A percentile compares a stretch with the other conserved stretches of the same genome.
These are phyloP conservation scores for Pygoscelis adeliae DNA, from an alignment of 2,113 vertebrate genomes.

Conservation along the genomic window DNA sequence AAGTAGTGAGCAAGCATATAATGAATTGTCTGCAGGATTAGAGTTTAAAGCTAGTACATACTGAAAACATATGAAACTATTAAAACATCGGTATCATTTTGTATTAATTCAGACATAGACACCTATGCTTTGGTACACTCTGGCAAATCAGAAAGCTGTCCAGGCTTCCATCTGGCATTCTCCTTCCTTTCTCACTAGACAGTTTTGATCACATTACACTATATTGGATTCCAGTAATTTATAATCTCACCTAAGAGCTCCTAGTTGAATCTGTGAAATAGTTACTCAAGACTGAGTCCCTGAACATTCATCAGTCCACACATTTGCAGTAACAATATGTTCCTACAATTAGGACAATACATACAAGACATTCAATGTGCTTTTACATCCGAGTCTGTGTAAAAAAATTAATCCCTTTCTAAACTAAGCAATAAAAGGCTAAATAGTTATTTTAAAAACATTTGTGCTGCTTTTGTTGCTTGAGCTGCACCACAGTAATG, in stretches of 20 bases:
- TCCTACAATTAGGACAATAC: neutral
- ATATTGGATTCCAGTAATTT: neutral
- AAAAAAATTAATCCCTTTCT: neutral
- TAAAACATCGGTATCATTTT: neutral
- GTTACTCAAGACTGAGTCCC: neutral
- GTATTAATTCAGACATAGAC: neutral
- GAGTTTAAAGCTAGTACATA: neutral
- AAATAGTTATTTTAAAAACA: neutral
- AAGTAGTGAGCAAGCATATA: neutral
- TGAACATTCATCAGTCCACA: neutral
- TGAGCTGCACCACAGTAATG: neutral
- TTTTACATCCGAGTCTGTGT: neutral
- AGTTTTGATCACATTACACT: neutral
- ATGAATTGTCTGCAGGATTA: neutral
- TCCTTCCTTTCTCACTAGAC: neutral
- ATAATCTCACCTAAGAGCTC: neutral
- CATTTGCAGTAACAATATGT: neutral
- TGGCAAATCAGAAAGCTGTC: neutral
- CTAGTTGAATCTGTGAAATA: neutral
- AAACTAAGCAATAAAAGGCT: neutral
- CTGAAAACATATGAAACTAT: neutral
- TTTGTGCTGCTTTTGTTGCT: neutral
- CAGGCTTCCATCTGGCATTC: neutral
- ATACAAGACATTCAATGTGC: neutral
- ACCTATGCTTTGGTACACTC: neutral